phyloP scores from a whole-genome alignment of 2,113 vertebrate genomes.

The Laterallus jamaicensis region DNA sequence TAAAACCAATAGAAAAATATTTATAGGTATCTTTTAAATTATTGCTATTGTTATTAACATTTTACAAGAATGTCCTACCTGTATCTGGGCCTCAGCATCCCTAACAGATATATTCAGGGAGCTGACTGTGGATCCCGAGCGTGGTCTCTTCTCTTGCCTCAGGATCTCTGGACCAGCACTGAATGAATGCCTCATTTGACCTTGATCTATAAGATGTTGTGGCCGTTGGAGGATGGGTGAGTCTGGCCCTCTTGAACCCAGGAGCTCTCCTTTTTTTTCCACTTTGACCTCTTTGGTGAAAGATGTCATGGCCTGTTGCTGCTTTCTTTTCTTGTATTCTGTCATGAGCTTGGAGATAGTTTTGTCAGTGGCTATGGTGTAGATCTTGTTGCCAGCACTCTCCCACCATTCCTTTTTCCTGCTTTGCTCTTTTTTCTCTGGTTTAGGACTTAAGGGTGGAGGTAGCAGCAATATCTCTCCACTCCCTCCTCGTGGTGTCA shows the following conservation, averaged over 20 bases:
- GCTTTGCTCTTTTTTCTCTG: slow-evolving; percentile 74
- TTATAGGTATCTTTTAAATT: not conserved
- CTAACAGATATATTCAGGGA: slow-evolving; percentile 86
- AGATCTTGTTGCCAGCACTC: slow-evolving; percentile 92
- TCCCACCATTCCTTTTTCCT: slow-evolving; percentile 98
- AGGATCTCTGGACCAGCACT: slow-evolving; percentile 93
- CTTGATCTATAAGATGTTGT: slow-evolving; percentile 90
- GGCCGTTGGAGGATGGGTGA: slow-evolving; percentile 85
- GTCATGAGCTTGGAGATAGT: slow-evolving; percentile 93
- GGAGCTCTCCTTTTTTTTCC: slow-evolving; percentile 77
- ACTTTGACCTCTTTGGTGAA: slow-evolving; percentile 86
- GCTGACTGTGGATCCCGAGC: slow-evolving; percentile 91
- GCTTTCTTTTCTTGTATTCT: slow-evolving; percentile 93
- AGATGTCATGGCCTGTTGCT: slow-evolving; percentile 83
- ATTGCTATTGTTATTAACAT: not conserved
- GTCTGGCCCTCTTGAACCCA: slow-evolving; percentile 76
- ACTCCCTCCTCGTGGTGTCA: slow-evolving; percentile 70
- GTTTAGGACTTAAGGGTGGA: slow-evolving; percentile 71
- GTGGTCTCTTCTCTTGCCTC: slow-evolving; percentile 88
- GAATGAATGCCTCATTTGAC: slow-evolving; percentile 91
- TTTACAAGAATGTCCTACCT: slow-evolving; percentile 76
- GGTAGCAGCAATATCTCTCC: slow-evolving; percentile 72
- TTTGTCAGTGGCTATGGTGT: slow-evolving; percentile 92
- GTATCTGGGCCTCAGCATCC: slow-evolving; percentile 94
- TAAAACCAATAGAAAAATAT: not conserved